Evolutionary conservation across 2,113 vertebrate species (phyloP), one percentile per base, ranked within the genome.

Genomic region (Sceloporus tristichus): DNA sequence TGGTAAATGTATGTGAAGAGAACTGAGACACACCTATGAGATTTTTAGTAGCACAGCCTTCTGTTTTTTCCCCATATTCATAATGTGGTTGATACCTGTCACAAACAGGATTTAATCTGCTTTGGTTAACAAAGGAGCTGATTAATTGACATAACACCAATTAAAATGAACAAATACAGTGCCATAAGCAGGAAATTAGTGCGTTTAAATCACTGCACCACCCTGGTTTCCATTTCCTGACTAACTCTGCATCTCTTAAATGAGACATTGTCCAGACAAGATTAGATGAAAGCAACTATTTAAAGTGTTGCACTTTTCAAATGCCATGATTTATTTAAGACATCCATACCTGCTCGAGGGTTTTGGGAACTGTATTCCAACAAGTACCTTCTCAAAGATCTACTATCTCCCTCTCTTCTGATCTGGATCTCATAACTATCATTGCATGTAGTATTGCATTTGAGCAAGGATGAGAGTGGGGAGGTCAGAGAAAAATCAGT

Each of bases 161-260:
- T 66, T 48, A 85, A 85, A 34, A 83, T n/a, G 42, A 54, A 19
- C 42, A 73, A 29, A 42, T 65, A 29, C 9, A 38, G 21, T 74
- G 82, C 29, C n/a, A 84, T 8, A 25, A 85, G 34, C 59, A 77
- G 84, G 84, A 85, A 77, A 85, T 78, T n/a, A 18, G 27, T 42
- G 7, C 66, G 56, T 16, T 4, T 53, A 65, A 78, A n/a, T 27
- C 6, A 65, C 74, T 19, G 23, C 56, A 62, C 25, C 84, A 85
- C 25, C 56, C 84, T 77, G 38, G 84, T 76, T 77, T 66, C 74
- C 56, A 77, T 66, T 77, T 85, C 74, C 84, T 66, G 38, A 48
- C 21, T 53, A 21, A 29, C 9, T 40, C 38, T 3, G 75, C 42
- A 85, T 13, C 42, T 53, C 62, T 11, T 68, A 42, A 82, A 82